phyloP scores from a whole-genome alignment of 2,113 vertebrate genomes.

The Elgaria multicarinata region DNA sequence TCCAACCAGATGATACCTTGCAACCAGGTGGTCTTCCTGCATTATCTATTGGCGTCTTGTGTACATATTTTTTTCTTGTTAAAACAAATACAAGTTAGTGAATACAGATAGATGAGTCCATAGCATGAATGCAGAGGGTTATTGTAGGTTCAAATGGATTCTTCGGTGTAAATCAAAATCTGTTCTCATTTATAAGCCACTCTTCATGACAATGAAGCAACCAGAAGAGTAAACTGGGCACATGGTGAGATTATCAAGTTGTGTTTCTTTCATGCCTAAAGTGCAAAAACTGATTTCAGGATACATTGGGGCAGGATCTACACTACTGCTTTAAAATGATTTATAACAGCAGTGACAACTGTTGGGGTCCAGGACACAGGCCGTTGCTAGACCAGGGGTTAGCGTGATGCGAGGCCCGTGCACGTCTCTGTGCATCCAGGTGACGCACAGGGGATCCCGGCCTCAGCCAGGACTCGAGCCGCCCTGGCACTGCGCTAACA shows the following conservation, averaged over 20 bases:
- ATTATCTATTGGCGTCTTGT: not conserved
- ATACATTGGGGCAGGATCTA: too few relatives aligned
- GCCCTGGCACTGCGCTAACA: too few relatives aligned
- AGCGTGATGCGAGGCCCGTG: too few relatives aligned
- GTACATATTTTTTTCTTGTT: not conserved
- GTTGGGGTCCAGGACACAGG: too few relatives aligned
- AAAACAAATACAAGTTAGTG: not conserved
- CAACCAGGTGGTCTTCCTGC: not conserved
- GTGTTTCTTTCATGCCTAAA: not conserved
- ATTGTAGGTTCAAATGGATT: not conserved
- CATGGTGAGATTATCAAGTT: too few relatives aligned
- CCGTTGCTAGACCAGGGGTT: too few relatives aligned
- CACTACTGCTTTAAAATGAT: too few relatives aligned
- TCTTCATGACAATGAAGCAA: not conserved
- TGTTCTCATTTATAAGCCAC: not conserved
- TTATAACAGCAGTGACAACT: too few relatives aligned
- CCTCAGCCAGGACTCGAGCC: too few relatives aligned
- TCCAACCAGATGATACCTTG: not conserved
- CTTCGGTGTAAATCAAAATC: not conserved
- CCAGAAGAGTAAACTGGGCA: not conserved
- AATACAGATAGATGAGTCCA: not conserved
- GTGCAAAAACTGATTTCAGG: not conserved
- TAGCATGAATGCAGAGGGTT: not conserved
- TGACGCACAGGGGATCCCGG: too few relatives aligned
- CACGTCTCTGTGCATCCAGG: too few relatives aligned